Evolutionary conservation across 2,888 invertebrate genomes (phyloP), one percentile per base, ranked within the genome.

Genomic region (Dryobotodes eremita): DNA sequence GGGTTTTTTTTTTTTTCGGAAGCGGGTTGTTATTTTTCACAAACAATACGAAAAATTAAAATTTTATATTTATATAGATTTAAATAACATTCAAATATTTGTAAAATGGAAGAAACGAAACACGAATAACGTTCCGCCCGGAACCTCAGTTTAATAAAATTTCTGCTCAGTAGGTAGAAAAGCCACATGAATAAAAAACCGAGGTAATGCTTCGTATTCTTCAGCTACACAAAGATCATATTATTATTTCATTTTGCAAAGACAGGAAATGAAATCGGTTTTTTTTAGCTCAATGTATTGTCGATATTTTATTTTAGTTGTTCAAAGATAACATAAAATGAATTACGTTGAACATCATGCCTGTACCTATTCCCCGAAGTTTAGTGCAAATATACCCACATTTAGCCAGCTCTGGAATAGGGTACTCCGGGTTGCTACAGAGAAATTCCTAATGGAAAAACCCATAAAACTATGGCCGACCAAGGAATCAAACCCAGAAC

Each of bases 101-200:
- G 3, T 36, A 36, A 36, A 36, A 36, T 36, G 31, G 3, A 36
- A 36, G 31, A 36, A 36, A 36, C 31, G 31, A 36, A 36, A 36
- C 31, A 36, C 1, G 31, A 36, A 36, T 48, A 48, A 8, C n/a
- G 36, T 50, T 50, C 2, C 15, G 13, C 23, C 26, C 53, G 42
- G 26, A 42, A 73, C 15, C 36, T 17, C 42, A 50, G 75, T 75
- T 76, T 42, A 50, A 26, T 75, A 75, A 42, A 61, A 61, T 26
- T 2, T 42, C 23, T 48, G 48, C 36, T 17, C 36, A 11, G 23
- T 26, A 36, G n/a, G n/a, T n/a, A n/a, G n/a, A n/a, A n/a, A n/a
- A n/a, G n/a, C n/a, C n/a, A n/a, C n/a, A n/a, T n/a, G n/a, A n/a
- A n/a, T n/a, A n/a, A n/a, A n/a, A n/a, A n/a, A n/a, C n/a, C n/a